A percentile compares a stretch with the other conserved stretches of the same genome.
Conservation (phyloP, 2,113 vertebrate genomes). For the Calidris pugnax region DNA sequence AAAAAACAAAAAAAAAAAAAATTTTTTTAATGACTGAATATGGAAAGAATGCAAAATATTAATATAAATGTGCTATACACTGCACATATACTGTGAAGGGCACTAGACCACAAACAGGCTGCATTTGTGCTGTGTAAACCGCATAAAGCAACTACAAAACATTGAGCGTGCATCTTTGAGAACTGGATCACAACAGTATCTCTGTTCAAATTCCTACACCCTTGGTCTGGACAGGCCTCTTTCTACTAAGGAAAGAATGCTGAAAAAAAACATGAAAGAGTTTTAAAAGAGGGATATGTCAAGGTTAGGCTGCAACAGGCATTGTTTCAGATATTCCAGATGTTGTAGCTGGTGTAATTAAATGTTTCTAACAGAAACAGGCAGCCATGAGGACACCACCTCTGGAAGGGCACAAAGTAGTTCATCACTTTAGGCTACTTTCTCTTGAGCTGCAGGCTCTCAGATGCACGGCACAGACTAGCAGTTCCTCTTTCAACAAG, state of each 20-base stretch:
- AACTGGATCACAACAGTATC: rapidly evolving
- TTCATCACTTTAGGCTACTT: background rate
- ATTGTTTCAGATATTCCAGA: background rate
- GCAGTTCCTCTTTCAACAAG: background rate
- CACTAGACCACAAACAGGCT: background rate
- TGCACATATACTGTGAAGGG: background rate
- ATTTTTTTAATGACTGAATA: background rate
- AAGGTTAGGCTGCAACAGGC: background rate
- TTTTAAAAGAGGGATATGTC: background rate
- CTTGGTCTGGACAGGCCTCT: background rate
- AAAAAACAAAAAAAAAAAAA: background rate
- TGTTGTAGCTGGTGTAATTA: background rate
- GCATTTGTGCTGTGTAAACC: background rate
- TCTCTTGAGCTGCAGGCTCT: background rate
- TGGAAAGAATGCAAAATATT: background rate
- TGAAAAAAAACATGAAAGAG: background rate
- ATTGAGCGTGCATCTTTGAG: background rate
- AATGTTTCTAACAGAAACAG: background rate
- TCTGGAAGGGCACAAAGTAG: background rate
- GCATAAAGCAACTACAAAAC: background rate
- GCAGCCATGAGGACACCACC: rapidly evolving
- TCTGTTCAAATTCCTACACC: background rate
- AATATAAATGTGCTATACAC: background rate
- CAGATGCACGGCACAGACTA: background rate
- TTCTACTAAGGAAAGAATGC: background rate